phyloP scores from a whole-genome alignment of 2,888 invertebrate species.

The Deroplatys truncata region DNA sequence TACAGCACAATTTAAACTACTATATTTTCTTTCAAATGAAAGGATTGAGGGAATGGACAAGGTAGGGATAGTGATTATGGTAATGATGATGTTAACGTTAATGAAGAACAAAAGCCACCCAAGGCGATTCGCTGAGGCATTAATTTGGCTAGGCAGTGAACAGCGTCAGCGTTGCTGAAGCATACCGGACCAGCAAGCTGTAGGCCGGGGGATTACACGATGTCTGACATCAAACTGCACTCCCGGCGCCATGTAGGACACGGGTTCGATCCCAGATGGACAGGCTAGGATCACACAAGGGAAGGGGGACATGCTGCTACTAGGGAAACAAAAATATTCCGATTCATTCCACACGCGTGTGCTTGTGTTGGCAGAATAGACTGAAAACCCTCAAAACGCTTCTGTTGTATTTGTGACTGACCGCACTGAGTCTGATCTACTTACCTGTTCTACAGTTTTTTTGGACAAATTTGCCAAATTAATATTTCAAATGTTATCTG shows the following conservation, averaged over 20 bases:
- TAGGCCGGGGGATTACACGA: constrained; percentile 1
- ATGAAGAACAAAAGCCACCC: background rate
- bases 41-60: too few relatives aligned
- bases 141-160: background rate
- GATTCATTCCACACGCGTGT: background rate
- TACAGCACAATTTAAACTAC: too few relatives aligned
- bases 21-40: too few relatives aligned
- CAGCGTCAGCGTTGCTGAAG: background rate
- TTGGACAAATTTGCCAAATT: too few relatives aligned
- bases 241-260: background rate
- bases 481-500: too few relatives aligned
- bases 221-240: constrained; percentile 6
- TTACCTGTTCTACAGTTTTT: background rate
- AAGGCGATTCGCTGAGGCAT: background rate
- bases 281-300: background rate
- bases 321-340: background rate
- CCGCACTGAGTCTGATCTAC: too few relatives aligned
- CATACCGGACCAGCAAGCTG: background rate
- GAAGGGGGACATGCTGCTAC: background rate
- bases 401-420: too few relatives aligned
- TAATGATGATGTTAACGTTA: background rate
- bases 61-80: background rate
- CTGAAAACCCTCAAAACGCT: too few relatives aligned
- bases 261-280: background rate
- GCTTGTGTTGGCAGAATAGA: background rate